Conservation (phyloP, 2,113 vertebrate species). For the Clarias magur region DNA sequence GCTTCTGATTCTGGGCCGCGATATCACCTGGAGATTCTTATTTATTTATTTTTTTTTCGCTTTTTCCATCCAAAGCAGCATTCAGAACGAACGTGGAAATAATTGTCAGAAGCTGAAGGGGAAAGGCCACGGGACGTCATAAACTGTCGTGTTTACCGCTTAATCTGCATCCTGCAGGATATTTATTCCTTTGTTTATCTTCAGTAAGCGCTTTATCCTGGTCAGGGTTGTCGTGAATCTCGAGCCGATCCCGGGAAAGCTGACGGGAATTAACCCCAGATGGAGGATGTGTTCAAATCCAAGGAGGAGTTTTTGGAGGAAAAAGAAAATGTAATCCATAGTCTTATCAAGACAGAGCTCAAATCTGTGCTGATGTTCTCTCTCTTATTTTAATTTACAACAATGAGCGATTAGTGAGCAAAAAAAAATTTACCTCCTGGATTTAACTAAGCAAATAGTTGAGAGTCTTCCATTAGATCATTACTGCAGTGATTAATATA, state of each 20-base stretch:
- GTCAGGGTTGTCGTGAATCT: no score
- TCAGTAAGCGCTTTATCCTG: background rate
- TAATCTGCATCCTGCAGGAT: background rate
- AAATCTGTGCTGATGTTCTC: no score
- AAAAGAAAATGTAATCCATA: background rate
- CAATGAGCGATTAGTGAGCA: no score
- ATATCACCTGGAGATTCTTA: background rate
- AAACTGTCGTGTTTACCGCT: background rate
- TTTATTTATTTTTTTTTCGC: background rate
- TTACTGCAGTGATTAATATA: no score
- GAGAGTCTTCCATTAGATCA: no score
- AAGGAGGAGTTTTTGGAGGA: background rate
- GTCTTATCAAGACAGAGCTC: no score
- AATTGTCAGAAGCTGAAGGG: background rate
- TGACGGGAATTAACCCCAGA: background rate
- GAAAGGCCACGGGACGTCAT: background rate
- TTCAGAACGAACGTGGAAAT: background rate
- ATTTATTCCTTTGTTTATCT: background rate
- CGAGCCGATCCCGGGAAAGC: no score
- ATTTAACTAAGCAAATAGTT: no score
- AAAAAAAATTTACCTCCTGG: no score
- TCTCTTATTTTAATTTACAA: no score
- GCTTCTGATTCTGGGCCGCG: background rate
- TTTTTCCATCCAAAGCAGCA: background rate
- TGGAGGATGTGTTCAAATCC: background rate